Evolutionary conservation across 2,888 invertebrate genomes (phyloP), one percentile per base, ranked within the genome.

Genomic region (Poecilobothrus nobilitatus): DNA sequence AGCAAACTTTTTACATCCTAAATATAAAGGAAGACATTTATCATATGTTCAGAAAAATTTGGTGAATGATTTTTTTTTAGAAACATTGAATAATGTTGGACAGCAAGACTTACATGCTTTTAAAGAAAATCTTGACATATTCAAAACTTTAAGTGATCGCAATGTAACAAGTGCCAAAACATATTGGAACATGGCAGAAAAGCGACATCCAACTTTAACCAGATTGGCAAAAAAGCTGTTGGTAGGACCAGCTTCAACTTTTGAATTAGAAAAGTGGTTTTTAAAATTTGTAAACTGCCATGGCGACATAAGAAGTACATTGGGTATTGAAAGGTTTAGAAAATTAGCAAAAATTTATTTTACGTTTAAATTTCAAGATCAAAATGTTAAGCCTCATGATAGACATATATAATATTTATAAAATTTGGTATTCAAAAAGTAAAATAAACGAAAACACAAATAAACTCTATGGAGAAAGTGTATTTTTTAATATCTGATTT

Each of bases 111-210:
- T 69, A 53, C 18, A 65, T 34, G 22, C 65, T 18, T 69, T 65
- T 18, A 64, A 67, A 20, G 41, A 65, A 22, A 65, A 65, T 21
- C 37, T 34, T 15, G 65, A 61, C 15, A 61, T 69, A 34, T 69
- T 69, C 22, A 67, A 67, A 61, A 65, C 65, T 7, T 66, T 69
- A 21, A 64, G 62, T 7, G 67, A 20, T 2, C 67, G 67, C 20
- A 65, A 65, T 20, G 27, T 69, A 41, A 67, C 53, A 22, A 66
- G 67, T 53, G 53, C 53, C 34, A 66, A 65, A 8, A 69, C 69
- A 8, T 69, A 66, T 65, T 69, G 69, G 69, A 65, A 63, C n/a
- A 67, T 69, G 21, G 69, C 69, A 9, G 69, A 69, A 65, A 64
- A 44, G 27, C 41, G 44, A 12, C 64, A 64, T 62, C 67, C 67